A percentile compares a stretch with the other conserved stretches of the same genome.
Evolutionary conservation across 2,113 vertebrate genomes (phyloP).

Genomic region (Tyto alba): DNA sequence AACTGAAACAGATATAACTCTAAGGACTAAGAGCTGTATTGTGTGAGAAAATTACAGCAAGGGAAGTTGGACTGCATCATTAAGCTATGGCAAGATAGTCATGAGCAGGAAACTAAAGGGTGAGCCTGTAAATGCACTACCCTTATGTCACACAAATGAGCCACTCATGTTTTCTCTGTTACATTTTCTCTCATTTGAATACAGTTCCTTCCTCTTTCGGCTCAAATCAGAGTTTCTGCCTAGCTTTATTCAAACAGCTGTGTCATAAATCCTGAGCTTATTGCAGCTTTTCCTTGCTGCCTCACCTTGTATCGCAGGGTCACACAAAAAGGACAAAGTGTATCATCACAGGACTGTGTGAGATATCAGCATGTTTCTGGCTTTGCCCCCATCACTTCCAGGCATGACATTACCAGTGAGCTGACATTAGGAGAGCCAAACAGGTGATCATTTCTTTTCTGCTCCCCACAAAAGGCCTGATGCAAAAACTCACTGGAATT

Average conservation of each 20-base stretch:
- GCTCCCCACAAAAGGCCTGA: neutral
- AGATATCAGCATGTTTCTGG: neutral
- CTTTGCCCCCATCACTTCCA: neutral
- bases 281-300: neutral
- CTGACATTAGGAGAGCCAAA: neutral
- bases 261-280: neutral
- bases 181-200: conserved; percentile 8
- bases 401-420: neutral
- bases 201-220: conserved; percentile 38
- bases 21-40: neutral
- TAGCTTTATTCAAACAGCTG: neutral
- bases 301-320: neutral
- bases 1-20: neutral
- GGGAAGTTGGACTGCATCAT: neutral
- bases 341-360: neutral
- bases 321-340: neutral
- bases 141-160: neutral
- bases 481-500: neutral
- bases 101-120: neutral
- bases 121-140: neutral
- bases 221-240: neutral
- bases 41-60: conserved; percentile 9
- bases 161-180: neutral
- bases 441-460: neutral
- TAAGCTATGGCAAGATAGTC: neutral